phyloP scores from a whole-genome alignment of 2,113 vertebrate species.

The Platichthys flesus region DNA sequence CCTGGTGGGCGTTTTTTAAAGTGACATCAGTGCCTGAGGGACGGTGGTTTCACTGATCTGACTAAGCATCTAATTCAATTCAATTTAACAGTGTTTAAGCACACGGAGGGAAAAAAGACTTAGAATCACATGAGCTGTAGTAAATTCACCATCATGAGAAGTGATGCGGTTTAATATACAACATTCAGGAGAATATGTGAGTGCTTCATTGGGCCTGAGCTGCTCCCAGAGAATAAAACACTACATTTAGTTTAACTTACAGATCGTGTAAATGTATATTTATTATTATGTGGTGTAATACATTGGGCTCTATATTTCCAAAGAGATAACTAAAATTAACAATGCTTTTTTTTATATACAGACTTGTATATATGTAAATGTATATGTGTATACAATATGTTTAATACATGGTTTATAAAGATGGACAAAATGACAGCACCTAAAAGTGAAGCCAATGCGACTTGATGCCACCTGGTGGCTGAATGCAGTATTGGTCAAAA shows the following conservation, averaged over 20 bases:
- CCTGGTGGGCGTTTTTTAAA: slow-evolving; percentile 59
- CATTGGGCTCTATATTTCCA: not conserved
- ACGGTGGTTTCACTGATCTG: slow-evolving; percentile 56
- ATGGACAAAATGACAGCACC: no score
- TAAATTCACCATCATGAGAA: slow-evolving; percentile 19
- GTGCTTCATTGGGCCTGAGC: not conserved
- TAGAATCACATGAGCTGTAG: slow-evolving; percentile 34
- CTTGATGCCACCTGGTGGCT: no score
- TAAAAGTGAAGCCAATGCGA: no score
- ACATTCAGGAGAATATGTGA: not conserved
- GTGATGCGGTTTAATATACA: slow-evolving; percentile 7
- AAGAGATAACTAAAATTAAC: no score
- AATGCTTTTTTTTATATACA: no score
- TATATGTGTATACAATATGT: no score
- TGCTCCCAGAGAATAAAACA: slow-evolving; percentile 23
- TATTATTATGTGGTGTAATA: not conserved
- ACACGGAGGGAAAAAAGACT: slow-evolving; percentile 19
- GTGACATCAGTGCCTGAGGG: slow-evolving; percentile 68
- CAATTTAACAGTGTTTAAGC: slow-evolving; percentile 36
- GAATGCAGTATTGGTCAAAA: no score
- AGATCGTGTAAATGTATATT: slow-evolving; percentile 8
- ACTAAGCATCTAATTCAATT: slow-evolving; percentile 47
- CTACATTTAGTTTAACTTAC: slow-evolving; percentile 1
- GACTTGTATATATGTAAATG: no score
- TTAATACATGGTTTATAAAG: no score